Conservation (phyloP, 2,797 vertebrate species). For the Enteromius trimaculatus region DNA sequence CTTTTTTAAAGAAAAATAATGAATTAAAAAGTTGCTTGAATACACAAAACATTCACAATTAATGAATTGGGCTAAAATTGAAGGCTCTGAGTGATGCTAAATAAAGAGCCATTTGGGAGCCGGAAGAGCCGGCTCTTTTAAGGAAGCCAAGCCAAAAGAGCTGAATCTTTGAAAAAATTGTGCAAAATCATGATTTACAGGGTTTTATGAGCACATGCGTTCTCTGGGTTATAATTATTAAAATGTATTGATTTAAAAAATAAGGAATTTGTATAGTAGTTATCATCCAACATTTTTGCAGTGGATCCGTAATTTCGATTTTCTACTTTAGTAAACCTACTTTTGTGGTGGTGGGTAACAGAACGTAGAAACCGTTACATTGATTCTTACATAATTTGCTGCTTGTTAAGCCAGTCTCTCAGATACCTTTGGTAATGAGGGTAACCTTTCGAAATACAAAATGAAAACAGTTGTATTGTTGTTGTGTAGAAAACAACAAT, state of each 20-base stretch:
- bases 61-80: too few relatives aligned
- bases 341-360: not conserved
- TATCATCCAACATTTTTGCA: not conserved
- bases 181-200: too few relatives aligned
- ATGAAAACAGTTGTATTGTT: not conserved
- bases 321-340: not conserved
- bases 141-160: too few relatives aligned
- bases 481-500: not conserved
- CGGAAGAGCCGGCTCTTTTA: too few relatives aligned
- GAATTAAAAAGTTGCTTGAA: too few relatives aligned
- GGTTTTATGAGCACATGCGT: too few relatives aligned
- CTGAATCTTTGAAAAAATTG: too few relatives aligned
- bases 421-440: not conserved
- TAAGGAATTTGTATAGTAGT: not conserved
- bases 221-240: too few relatives aligned
- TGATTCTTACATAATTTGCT: not conserved
- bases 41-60: too few relatives aligned
- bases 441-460: not conserved
- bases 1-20: too few relatives aligned
- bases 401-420: conserved; percentile 14
- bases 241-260: not conserved
- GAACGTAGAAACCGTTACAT: not conserved
- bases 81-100: too few relatives aligned
- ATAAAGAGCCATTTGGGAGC: too few relatives aligned
- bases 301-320: not conserved